These are phyloP conservation scores for Dryobates pubescens DNA, from an alignment of 2,797 vertebrate species.

Conservation along the genomic window DNA sequence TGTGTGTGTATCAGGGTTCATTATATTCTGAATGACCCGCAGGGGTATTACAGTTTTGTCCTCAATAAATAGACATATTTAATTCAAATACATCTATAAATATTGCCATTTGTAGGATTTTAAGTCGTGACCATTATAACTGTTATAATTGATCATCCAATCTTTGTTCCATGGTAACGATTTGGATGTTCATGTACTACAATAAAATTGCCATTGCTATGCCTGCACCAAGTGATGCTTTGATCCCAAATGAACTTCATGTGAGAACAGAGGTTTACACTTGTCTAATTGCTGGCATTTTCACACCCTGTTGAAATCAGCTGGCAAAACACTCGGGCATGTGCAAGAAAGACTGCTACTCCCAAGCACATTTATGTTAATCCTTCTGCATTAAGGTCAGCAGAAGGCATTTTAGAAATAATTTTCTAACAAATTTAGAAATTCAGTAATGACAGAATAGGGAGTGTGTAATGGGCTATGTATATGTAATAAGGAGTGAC, in stretches of 20 bases:
- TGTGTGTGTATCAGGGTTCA: not conserved
- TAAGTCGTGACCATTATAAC: constrained; percentile 10
- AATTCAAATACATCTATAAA: not conserved
- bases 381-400: not conserved
- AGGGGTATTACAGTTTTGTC: not conserved
- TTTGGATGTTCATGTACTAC: constrained; percentile 1
- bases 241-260: not conserved
- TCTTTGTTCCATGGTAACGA: constrained; percentile 27
- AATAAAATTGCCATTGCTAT: constrained; percentile 13
- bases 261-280: not conserved
- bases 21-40: not conserved
- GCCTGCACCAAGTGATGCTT: not conserved
- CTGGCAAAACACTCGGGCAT: not conserved
- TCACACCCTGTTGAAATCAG: not conserved
- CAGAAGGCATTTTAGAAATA: not conserved
- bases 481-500: not conserved
- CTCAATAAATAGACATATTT: constrained; percentile 2
- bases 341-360: not conserved
- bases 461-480: not conserved
- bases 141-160: not conserved
- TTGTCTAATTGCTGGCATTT: not conserved
- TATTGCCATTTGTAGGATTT: not conserved
- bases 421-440: not conserved
- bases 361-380: not conserved
- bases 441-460: not conserved